A percentile compares a stretch with the other conserved stretches of the same genome.
Evolutionary conservation across 2,888 invertebrate genomes (phyloP).

Genomic region (Oscheius sp.): DNA sequence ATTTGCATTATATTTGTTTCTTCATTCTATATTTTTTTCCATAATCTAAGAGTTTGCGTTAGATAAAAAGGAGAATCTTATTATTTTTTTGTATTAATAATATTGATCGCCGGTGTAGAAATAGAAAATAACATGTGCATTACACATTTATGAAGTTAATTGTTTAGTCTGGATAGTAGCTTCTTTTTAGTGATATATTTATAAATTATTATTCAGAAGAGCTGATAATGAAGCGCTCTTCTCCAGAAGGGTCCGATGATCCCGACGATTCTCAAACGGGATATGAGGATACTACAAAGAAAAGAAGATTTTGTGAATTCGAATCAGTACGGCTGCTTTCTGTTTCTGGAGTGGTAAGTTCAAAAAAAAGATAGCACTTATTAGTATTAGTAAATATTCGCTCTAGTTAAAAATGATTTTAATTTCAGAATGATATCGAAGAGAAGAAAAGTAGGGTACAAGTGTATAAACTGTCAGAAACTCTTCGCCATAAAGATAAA

Average conservation of each 20-base stretch:
- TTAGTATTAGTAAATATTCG: background rate
- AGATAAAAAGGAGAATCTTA: too few relatives aligned
- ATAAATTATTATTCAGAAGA: background rate
- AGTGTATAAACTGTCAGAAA: slow-evolving; percentile 89
- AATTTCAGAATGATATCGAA: slow-evolving; percentile 66
- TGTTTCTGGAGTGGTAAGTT: slow-evolving; percentile 62
- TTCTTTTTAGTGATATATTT: too few relatives aligned
- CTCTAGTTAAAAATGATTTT: too few relatives aligned
- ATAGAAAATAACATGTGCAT: too few relatives aligned
- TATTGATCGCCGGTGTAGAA: too few relatives aligned
- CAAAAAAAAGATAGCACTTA: background rate
- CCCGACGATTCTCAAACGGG: slow-evolving; percentile 38
- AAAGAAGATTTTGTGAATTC: slow-evolving; percentile 57
- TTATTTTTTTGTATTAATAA: too few relatives aligned
- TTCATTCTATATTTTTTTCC: too few relatives aligned
- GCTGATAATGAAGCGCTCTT: slow-evolving; percentile 42
- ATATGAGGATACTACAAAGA: slow-evolving; percentile 43
- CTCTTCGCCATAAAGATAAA: slow-evolving; percentile 89
- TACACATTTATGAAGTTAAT: too few relatives aligned
- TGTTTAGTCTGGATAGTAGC: too few relatives aligned
- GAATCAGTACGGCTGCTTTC: slow-evolving; percentile 68
- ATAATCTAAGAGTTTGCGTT: too few relatives aligned
- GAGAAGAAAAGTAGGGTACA: slow-evolving; percentile 79
- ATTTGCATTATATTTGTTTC: too few relatives aligned
- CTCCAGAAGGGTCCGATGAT: slow-evolving; percentile 39